Base-by-base conservation (phyloP, 2,888 invertebrate species). In the Aphodius granarius region DNA sequence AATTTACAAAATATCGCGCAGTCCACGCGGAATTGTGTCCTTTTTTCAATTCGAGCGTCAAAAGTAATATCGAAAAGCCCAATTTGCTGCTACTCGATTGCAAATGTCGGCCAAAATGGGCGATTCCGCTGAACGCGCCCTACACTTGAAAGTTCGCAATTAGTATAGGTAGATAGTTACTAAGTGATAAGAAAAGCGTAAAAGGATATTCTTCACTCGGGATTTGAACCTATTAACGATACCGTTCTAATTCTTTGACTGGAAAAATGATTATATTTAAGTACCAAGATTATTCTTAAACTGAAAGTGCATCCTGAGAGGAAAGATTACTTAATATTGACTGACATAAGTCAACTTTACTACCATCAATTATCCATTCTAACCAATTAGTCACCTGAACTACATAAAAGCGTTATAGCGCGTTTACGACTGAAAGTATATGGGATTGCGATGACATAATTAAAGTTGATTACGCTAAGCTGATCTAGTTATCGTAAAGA, bases 401-500 rank as follows among this genome's bases (percentile, higher is more conserved):
- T 1, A 43, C 0, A 43, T 43, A 9, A 43, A 43, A 43, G 6
- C 43, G 13, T 43, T 43, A 43, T 43, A 9, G 13, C 43, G 43
- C 43, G 13, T 43, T 43, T 43, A 43, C 43, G 43, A 43, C 43
- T 43, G 43, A 43, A 43, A 43, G 43, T 43, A 43, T 43, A 43
- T 13, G 43, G 43, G 13, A 43, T 9, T 13, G 4, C 6, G 43
- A 43, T 43, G 68, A 22, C 20, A 68, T 68, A 68, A 68, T 68
- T 68, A 68, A 68, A 20, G 43, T 43, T 43, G 43, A 43, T 43
- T 43, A 43, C 16, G 20, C 68, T 20, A 68, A 21, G 15, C 68
- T 15, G 68, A 68, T 68, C 68, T 20, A 68, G 68, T 21, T 68
- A 21, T 21, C 68, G 20, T 22, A 68, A n/a, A 21, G n/a, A 22